These are phyloP conservation scores for honey bee (Apis mellifera) DNA, from an alignment of 1,140 invertebrate genomes.

Conservation along the genomic window DNA sequence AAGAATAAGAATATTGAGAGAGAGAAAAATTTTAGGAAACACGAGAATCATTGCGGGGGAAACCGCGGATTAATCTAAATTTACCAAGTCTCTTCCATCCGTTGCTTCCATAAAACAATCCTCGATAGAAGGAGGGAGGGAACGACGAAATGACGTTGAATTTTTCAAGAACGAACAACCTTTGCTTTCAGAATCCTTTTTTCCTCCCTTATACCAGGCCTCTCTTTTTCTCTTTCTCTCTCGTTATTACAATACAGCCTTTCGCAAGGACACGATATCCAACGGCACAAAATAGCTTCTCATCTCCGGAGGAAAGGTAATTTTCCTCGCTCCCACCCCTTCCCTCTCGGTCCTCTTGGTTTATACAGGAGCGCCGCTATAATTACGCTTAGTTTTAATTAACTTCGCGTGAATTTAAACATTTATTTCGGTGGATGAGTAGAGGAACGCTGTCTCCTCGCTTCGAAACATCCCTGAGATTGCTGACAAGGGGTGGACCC, in stretches of 20 bases:
- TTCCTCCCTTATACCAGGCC: not conserved
- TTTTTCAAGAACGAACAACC: constrained; percentile 47
- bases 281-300: constrained; percentile 58
- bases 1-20: too few relatives aligned
- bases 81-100: not conserved
- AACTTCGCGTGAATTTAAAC: constrained; percentile 73
- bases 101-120: constrained; percentile 8
- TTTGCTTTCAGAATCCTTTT: constrained; percentile 31
- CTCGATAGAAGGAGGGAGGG: not conserved
- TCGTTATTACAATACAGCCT: constrained; percentile 62
- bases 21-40: not conserved
- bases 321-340: constrained; percentile 23
- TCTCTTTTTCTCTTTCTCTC: not conserved
- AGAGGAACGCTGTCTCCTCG: constrained; percentile 44
- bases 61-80: constrained; percentile 18
- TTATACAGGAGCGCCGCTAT: constrained; percentile 62
- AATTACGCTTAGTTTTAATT: constrained; percentile 74
- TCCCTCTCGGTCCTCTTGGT: constrained; percentile 41
- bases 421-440: constrained; percentile 65
- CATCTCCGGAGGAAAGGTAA: constrained; percentile 59
- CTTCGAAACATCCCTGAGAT: constrained; percentile 38
- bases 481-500: constrained; percentile 15
- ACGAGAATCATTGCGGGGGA: not conserved
- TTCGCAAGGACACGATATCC: constrained; percentile 61
- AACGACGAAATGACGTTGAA: constrained; percentile 45